Evolutionary conservation across 2,113 vertebrate species (phyloP).

Genomic region (Myxocyprinus asiaticus): DNA sequence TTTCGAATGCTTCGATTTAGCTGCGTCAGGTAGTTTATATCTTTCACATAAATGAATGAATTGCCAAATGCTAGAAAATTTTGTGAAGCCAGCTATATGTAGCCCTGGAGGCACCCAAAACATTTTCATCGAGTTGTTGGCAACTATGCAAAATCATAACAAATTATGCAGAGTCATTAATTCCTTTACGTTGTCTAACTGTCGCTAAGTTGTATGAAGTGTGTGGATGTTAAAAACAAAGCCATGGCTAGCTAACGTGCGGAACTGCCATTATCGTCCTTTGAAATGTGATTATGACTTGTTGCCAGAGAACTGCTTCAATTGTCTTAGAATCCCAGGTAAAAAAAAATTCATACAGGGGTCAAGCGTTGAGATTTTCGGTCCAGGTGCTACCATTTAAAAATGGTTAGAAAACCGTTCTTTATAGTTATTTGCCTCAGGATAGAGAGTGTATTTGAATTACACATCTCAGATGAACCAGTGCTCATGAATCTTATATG

Average conservation of each 20-base stretch:
- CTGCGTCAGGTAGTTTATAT: slow-evolving; percentile 36
- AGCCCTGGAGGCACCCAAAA: slow-evolving; percentile 18
- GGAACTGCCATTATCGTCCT: background rate
- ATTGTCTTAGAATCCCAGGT: slow-evolving; percentile 11
- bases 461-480: background rate
- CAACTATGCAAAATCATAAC: slow-evolving; percentile 34
- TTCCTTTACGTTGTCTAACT: background rate
- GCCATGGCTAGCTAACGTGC: slow-evolving; percentile 18
- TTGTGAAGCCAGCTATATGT: slow-evolving; percentile 28
- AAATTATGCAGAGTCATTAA: slow-evolving; percentile 36
- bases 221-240: slow-evolving; percentile 7
- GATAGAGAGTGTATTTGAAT: slow-evolving; percentile 43
- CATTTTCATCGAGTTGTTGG: slow-evolving; percentile 9
- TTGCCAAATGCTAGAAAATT: slow-evolving; percentile 27
- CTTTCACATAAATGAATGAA: slow-evolving; percentile 9
- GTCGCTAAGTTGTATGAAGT: background rate
- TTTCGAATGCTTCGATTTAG: slow-evolving; percentile 51
- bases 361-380: slow-evolving; percentile 19
- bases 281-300: slow-evolving; percentile 30
- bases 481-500: background rate
- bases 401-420: background rate
- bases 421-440: slow-evolving; percentile 35
- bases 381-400: background rate
- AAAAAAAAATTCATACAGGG: background rate
- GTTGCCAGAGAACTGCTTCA: slow-evolving; percentile 30